These are phyloP conservation scores for Ptilonorhynchus violaceus DNA, from an alignment of 2,113 vertebrate species.

Conservation along the genomic window DNA sequence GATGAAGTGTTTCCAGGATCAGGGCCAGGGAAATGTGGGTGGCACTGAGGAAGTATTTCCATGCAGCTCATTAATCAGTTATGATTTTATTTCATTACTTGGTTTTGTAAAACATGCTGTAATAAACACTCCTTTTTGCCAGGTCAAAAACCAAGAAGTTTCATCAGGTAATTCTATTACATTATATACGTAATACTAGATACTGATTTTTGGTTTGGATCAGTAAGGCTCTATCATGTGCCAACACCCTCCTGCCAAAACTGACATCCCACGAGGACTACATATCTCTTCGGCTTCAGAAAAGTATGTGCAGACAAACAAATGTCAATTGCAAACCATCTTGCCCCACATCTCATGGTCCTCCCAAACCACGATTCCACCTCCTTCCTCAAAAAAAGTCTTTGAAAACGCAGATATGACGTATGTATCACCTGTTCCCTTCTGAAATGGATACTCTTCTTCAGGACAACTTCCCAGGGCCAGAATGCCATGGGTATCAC, in stretches of 20 bases:
- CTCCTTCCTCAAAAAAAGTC: not conserved
- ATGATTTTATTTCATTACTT: conserved; percentile 54
- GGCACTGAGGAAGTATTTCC: conserved; percentile 65
- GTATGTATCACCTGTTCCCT: not conserved
- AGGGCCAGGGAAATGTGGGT: conserved; percentile 61
- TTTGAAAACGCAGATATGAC: not conserved
- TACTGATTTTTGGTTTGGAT: conserved; percentile 38
- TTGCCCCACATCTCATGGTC: not conserved
- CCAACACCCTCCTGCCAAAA: conserved; percentile 50
- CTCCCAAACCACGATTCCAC: not conserved
- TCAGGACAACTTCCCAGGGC: not conserved
- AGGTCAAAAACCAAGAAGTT: conserved; percentile 5
- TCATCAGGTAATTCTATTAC: conserved; percentile 56
- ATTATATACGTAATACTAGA: conserved; percentile 23
- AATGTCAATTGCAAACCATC: conserved; percentile 25
- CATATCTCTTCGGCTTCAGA: conserved; percentile 14
- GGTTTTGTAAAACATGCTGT: conserved; percentile 45
- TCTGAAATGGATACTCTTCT: not conserved
- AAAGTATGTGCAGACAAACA: conserved; percentile 36
- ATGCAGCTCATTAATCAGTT: conserved; percentile 60
- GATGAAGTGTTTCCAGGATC: conserved; percentile 67
- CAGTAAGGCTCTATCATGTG: not conserved
- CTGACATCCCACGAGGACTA: not conserved
- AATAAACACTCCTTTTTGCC: conserved; percentile 56
- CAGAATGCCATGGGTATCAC: not conserved